Conservation (phyloP, 1,140 invertebrate genomes). For the Drosophila saltans region DNA sequence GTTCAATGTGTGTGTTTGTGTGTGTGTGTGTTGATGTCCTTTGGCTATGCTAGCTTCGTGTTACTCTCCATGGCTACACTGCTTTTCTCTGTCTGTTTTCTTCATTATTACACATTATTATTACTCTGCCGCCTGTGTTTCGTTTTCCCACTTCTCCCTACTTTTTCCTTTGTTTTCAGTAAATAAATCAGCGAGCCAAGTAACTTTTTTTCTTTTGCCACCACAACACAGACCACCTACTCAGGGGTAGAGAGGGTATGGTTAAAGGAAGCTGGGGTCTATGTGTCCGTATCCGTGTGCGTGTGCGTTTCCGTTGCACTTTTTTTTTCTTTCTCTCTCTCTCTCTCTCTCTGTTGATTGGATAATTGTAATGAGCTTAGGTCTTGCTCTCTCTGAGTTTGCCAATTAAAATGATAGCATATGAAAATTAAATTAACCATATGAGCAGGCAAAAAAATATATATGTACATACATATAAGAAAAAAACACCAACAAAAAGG, state of each 20-base stretch:
- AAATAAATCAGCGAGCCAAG: slow-evolving; percentile 76
- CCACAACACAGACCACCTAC: slow-evolving; percentile 3
- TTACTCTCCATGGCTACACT: too few relatives aligned
- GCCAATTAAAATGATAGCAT: slow-evolving; percentile 15
- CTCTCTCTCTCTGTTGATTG: slow-evolving; percentile 67
- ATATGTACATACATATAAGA: neutral
- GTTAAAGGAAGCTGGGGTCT: neutral
- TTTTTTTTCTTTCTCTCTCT: slow-evolving; percentile 45
- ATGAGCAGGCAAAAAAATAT: too few relatives aligned
- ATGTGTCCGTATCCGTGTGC: slow-evolving; percentile 19
- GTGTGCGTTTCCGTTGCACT: slow-evolving; percentile 34
- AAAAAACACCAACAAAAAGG: neutral
- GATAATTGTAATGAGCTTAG: slow-evolving; percentile 78
- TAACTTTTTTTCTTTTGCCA: slow-evolving; percentile 66
- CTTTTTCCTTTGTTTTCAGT: slow-evolving; percentile 69
- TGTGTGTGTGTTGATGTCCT: slow-evolving; percentile 29
- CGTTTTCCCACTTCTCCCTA: slow-evolving; percentile 37
- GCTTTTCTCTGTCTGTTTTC: slow-evolving; percentile 20
- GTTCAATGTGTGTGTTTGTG: slow-evolving; percentile 45
- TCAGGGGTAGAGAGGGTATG: slow-evolving; percentile 1
- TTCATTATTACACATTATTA: slow-evolving; percentile 79
- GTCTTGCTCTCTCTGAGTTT: slow-evolving; percentile 34
- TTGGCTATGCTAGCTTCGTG: neutral
- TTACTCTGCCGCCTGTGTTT: slow-evolving; percentile 42
- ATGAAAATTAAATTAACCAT: slow-evolving; percentile 10